phyloP scores from a whole-genome alignment of 2,888 invertebrate genomes.

The Athalia circularis region DNA sequence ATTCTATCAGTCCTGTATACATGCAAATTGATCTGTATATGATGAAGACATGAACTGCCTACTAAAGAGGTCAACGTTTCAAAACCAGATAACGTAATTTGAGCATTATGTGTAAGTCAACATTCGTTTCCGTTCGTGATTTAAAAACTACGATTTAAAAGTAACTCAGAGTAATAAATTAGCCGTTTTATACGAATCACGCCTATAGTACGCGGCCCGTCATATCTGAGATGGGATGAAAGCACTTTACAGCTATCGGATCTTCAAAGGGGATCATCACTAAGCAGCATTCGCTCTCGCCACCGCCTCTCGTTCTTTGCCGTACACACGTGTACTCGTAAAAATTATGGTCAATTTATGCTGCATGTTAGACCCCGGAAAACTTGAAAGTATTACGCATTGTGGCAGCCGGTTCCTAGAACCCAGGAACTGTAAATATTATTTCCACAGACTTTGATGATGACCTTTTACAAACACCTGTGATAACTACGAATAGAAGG shows the following conservation, averaged over 20 bases:
- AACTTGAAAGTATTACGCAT: too few relatives aligned
- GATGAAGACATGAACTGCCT: not conserved
- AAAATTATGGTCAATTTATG: too few relatives aligned
- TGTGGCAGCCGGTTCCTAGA: too few relatives aligned
- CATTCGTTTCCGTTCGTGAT: too few relatives aligned
- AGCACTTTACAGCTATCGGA: slow-evolving; percentile 40
- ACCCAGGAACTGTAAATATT: too few relatives aligned
- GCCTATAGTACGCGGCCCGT: not conserved
- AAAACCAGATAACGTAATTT: too few relatives aligned
- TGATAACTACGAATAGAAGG: too few relatives aligned
- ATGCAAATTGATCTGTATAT: not conserved
- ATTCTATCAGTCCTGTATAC: not conserved
- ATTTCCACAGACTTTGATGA: too few relatives aligned
- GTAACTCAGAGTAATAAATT: slow-evolving; percentile 20
- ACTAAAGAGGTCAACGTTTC: too few relatives aligned
- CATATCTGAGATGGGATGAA: slow-evolving; percentile 20
- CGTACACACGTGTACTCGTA: not conserved
- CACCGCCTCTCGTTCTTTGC: not conserved
- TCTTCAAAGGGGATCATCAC: slow-evolving; percentile 40
- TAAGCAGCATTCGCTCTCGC: slow-evolving; percentile 11
- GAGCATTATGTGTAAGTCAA: too few relatives aligned
- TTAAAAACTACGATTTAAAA: not conserved
- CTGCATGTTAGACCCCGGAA: too few relatives aligned
- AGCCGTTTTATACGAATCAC: slow-evolving; percentile 12
- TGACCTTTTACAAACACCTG: too few relatives aligned